These are phyloP conservation scores for Hormiphora californensis DNA, from an alignment of 37 sponge, comb jelly and placozoan genomes.

Conservation along the genomic window DNA sequence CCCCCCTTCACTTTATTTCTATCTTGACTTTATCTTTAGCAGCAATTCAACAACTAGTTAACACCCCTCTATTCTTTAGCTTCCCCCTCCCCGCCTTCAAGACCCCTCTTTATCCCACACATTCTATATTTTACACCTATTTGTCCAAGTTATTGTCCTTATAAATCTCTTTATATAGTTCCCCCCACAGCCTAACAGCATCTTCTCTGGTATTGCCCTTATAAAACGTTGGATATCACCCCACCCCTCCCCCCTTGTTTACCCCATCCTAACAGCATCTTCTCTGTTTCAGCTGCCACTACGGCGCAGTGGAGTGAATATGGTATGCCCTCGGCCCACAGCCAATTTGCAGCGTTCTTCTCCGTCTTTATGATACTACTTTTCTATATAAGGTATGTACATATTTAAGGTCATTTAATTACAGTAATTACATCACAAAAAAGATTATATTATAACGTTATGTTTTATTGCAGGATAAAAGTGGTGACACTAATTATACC, in stretches of 20 bases:
- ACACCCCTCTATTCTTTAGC: too few relatives aligned
- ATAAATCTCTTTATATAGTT: too few relatives aligned
- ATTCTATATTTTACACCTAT: too few relatives aligned
- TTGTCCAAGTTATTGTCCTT: background rate
- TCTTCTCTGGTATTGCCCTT: too few relatives aligned
- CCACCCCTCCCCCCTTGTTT: background rate
- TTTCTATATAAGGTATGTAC: slow-evolving; percentile 13
- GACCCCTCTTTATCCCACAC: too few relatives aligned
- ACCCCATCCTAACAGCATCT: background rate
- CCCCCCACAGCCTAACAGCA: too few relatives aligned
- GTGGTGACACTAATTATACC: slow-evolving; percentile 43
- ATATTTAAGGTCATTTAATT: background rate
- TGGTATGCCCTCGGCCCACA: slow-evolving; percentile 49
- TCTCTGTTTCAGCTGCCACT: background rate
- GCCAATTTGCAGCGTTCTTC: slow-evolving; percentile 43
- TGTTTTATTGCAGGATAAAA: background rate
- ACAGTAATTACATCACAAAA: background rate
- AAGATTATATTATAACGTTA: background rate
- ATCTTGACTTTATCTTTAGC: too few relatives aligned
- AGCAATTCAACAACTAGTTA: too few relatives aligned
- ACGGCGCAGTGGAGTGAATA: background rate
- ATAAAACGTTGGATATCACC: background rate
- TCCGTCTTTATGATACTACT: slow-evolving; percentile 1
- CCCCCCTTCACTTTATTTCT: too few relatives aligned
- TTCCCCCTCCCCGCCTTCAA: too few relatives aligned